These are phyloP conservation scores for Strongylocentrotus purpuratus DNA, from an alignment of 35 echinoderm and acorn worm genomes.

Conservation along the genomic window DNA sequence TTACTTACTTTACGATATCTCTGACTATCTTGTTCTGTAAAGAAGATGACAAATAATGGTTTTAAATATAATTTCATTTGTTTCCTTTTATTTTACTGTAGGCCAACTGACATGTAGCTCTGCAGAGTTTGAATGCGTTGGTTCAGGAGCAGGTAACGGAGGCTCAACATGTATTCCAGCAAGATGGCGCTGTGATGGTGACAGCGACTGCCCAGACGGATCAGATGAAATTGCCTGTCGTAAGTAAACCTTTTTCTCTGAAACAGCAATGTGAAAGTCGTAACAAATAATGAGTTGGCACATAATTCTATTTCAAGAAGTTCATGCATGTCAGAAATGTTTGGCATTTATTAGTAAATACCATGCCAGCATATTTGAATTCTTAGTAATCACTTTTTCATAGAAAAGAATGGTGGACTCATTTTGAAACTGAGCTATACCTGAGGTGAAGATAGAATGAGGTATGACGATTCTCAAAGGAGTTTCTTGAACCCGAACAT, in stretches of 20 bases:
- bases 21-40: too few relatives aligned
- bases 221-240: constrained; percentile 70
- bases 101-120: constrained; percentile 63
- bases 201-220: constrained; percentile 77
- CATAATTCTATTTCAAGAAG: neutral
- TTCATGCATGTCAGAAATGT: neutral
- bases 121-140: constrained; percentile 70
- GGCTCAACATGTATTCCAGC: constrained; percentile 50
- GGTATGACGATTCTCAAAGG: neutral
- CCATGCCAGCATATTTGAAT: neutral
- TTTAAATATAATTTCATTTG: neutral
- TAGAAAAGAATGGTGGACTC: neutral
- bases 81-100: constrained; percentile 41
- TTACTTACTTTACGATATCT: too few relatives aligned
- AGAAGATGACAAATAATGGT: too few relatives aligned
- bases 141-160: neutral
- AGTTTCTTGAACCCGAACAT: neutral
- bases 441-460: neutral
- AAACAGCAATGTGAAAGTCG: neutral
- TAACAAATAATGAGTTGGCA: neutral
- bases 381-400: neutral
- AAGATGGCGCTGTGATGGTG: constrained; percentile 88
- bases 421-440: neutral
- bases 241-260: constrained; percentile 12
- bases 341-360: neutral